phyloP scores from a whole-genome alignment of 35 echinoderm and acorn worm species.

The Strongylocentrotus purpuratus region DNA sequence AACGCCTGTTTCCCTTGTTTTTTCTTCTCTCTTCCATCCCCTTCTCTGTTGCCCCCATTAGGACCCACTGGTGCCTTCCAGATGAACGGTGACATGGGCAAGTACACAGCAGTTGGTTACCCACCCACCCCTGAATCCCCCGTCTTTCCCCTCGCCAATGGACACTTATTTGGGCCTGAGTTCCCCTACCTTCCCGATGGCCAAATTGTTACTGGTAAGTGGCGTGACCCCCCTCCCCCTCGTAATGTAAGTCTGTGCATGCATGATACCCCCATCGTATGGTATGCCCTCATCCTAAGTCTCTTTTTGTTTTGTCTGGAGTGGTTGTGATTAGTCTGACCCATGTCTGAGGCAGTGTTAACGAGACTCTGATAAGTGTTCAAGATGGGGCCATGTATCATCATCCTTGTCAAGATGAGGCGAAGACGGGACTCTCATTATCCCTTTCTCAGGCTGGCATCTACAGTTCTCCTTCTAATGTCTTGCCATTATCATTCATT shows the following conservation, averaged over 20 bases:
- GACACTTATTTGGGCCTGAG: conserved; percentile 80
- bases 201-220: conserved; percentile 84
- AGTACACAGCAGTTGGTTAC: conserved; percentile 80
- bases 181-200: conserved; percentile 89
- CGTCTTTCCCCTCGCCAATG: conserved; percentile 79
- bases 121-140: conserved; percentile 84
- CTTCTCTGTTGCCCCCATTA: background rate
- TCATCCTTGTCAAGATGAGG: too few relatives aligned
- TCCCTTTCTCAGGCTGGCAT: too few relatives aligned
- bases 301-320: background rate
- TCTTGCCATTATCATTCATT: too few relatives aligned
- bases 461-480: too few relatives aligned
- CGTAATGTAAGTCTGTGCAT: background rate
- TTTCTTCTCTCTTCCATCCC: background rate
- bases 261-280: background rate
- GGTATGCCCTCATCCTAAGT: background rate
- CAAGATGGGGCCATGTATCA: too few relatives aligned
- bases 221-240: background rate
- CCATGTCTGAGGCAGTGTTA: background rate
- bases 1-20: background rate
- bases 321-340: background rate
- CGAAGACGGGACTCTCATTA: too few relatives aligned
- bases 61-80: conserved; percentile 72
- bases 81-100: conserved; percentile 90
- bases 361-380: too few relatives aligned